These are phyloP conservation scores for Hippocampus abdominalis DNA, from an alignment of 2,113 vertebrate species.

Conservation along the genomic window DNA sequence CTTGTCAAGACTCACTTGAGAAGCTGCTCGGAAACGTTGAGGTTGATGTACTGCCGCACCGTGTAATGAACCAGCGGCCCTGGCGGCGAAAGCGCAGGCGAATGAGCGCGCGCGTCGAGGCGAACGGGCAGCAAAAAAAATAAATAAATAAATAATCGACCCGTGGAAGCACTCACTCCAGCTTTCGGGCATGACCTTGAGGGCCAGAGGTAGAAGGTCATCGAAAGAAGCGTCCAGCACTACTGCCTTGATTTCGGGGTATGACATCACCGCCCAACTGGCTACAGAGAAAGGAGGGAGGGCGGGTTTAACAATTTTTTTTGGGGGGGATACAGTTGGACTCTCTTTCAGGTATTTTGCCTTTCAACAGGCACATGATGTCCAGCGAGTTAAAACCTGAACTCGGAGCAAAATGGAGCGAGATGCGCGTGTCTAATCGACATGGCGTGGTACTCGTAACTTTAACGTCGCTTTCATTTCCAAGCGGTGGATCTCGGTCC, in stretches of 20 bases:
- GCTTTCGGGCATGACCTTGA: constrained; percentile 92
- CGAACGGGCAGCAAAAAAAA: no score
- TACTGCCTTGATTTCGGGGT: constrained; percentile 81
- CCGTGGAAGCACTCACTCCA: constrained; percentile 80
- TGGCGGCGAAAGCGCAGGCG: constrained; percentile 39
- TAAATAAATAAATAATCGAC: neutral
- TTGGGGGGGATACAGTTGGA: no score
- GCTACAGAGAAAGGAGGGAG: constrained; percentile 55
- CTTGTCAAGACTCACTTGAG: constrained; percentile 73
- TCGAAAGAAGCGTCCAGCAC: constrained; percentile 89
- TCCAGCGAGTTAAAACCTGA: no score
- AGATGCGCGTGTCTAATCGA: no score
- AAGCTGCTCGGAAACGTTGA: constrained; percentile 88
- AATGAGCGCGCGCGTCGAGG: neutral
- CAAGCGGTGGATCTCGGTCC: no score
- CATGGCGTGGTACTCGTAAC: no score
- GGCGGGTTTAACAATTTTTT: neutral
- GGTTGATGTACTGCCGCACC: constrained; percentile 85
- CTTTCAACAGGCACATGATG: no score
- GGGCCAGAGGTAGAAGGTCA: constrained; percentile 84
- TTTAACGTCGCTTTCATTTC: no score
- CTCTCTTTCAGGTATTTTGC: no score
- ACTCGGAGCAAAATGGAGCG: no score
- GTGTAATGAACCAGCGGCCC: constrained; percentile 84
- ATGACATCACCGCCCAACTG: constrained; percentile 89